phyloP scores from a whole-genome alignment of 2,888 invertebrate genomes.

The Nudaria mundana region DNA sequence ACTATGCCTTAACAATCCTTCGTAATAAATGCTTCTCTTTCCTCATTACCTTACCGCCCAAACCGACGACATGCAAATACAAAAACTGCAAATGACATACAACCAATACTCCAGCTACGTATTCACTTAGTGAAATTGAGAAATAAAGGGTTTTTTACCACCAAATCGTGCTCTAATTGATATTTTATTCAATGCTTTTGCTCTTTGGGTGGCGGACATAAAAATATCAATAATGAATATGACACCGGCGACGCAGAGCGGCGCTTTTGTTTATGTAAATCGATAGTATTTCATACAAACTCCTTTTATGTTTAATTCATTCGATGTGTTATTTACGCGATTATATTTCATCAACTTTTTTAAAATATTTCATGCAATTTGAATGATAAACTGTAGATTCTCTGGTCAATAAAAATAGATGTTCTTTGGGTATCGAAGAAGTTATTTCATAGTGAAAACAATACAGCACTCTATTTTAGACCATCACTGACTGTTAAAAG shows the following conservation, averaged over 20 bases:
- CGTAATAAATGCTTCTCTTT: conserved; percentile 69
- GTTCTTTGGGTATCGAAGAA: too few species aligned
- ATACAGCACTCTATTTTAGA: too few species aligned
- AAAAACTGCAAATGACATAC: conserved; percentile 77
- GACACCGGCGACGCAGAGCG: conserved; percentile 54
- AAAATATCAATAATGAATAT: conserved; percentile 64
- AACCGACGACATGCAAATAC: conserved; percentile 57
- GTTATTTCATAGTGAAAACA: too few species aligned
- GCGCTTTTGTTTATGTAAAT: conserved; percentile 53
- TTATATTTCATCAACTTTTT: conserved; percentile 14
- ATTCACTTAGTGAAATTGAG: conserved; percentile 76
- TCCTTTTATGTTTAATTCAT: conserved; percentile 23
- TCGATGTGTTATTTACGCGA: conserved; percentile 16
- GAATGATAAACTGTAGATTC: background rate
- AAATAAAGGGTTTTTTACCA: conserved; percentile 67
- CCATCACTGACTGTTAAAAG: too few species aligned
- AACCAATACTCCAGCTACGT: conserved; percentile 55
- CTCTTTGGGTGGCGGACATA: conserved; percentile 73
- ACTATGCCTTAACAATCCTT: conserved; percentile 43
- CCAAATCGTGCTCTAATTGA: conserved; percentile 74
- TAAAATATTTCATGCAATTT: background rate
- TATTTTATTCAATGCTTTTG: conserved; percentile 73
- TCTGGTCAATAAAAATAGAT: too few species aligned
- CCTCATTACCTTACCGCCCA: conserved; percentile 77
- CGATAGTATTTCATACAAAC: conserved; percentile 38